Percentiles rank a stretch among this genome's conserved stretches.
Evolutionary conservation across 2,113 vertebrate genomes (phyloP).

Genomic region (Telmatochromis brichardi): DNA sequence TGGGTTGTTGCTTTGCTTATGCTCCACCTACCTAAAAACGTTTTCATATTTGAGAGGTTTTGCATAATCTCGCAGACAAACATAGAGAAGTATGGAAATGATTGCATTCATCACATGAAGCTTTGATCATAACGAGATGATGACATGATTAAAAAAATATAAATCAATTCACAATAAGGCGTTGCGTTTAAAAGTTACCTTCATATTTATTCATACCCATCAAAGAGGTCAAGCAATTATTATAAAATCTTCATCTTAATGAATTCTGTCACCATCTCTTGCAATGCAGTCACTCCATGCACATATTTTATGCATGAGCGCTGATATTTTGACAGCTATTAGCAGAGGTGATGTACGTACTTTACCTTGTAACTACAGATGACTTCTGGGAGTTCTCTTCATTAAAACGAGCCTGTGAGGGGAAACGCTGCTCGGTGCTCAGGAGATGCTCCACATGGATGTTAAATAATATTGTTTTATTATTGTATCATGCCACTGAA

Average conservation of each 20-base stretch:
- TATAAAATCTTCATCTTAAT: background rate
- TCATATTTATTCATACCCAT: background rate
- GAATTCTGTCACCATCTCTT: background rate
- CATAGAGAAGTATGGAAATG: background rate
- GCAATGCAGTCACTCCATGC: background rate
- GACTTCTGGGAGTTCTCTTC: constrained; percentile 16
- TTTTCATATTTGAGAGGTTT: background rate
- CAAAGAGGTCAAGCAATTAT: background rate
- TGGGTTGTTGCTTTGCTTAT: background rate
- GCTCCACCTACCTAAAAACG: background rate
- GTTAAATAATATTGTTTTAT: constrained; percentile 2
- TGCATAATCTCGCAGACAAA: background rate
- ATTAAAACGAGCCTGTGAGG: background rate
- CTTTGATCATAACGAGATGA: background rate
- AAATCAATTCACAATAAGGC: background rate
- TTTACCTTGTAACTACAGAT: background rate
- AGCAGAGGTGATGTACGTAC: background rate
- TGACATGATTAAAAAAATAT: background rate
- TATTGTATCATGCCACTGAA: background rate
- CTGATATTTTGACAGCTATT: constrained; percentile 22
- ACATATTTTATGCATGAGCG: background rate
- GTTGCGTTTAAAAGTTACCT: background rate
- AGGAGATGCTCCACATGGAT: background rate
- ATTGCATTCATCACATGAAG: background rate
- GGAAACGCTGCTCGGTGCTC: background rate